Evolutionary conservation across 2,888 invertebrate genomes (phyloP), one percentile per base, ranked within the genome.

Genomic region (Penaeus monodon): DNA sequence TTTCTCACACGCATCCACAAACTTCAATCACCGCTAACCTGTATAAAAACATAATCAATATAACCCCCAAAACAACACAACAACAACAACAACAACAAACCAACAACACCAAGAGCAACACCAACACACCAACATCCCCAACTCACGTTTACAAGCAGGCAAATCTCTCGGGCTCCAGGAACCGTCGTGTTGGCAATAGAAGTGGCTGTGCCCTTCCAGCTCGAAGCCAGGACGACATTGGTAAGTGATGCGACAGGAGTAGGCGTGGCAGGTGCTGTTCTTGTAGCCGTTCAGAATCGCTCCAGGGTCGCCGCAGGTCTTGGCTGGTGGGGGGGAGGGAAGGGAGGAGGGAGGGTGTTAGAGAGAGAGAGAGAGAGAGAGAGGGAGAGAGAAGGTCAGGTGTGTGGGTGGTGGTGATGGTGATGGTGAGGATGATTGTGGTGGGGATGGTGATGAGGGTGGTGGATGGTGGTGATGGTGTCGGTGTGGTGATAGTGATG

Each of bases 201-300:
- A 94, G 91, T 96, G 96, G 0, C 95, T 94, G 90, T 96, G 95
- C 65, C 99, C 99, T 20, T 97, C 96, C 90, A 99, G 94, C 92
- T 98, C 97, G 93, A 97, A 99, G 7, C 97, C 98, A 89, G 97
- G 97, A 8, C 96, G 96, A 91, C 99, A 99, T 90, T 96, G 96
- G 91, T 98, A 99, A 68, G 95, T 96, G 24, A 99, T 97, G 38
- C 96, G 95, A 92, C 97, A 97, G 33, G 97, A 97, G 92, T 96
- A 99, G 64, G 96, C 97, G 93, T 98, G 97, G 91, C 97, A 97
- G 92, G 97, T 97, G 0, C 98, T 98, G 10, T 97, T 96, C 91
- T 97, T 96, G 95, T 96, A 96, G 24, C 98, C 98, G 91, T 98
- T 97, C 1, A 96, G 94, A 1, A 98, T 96, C 91, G 97, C 97